phyloP scores from a whole-genome alignment of 2,113 vertebrate genomes.

The Zosterops pallidus region DNA sequence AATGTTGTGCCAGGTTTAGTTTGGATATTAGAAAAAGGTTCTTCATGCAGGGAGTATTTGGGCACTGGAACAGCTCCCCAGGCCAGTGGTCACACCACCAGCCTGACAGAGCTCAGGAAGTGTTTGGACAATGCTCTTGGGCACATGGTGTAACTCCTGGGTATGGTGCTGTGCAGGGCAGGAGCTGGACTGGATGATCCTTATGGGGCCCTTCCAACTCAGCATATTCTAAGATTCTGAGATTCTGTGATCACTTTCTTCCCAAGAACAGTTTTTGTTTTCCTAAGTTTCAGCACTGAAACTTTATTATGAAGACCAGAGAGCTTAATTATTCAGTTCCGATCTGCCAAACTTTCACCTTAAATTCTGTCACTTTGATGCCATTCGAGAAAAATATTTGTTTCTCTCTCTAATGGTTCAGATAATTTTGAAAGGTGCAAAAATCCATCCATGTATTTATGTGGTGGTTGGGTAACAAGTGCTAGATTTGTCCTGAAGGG shows the following conservation, averaged over 20 bases:
- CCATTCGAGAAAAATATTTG: neutral
- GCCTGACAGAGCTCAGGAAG: neutral
- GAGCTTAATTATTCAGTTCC: neutral
- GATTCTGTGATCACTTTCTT: neutral
- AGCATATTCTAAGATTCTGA: neutral
- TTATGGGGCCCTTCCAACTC: neutral
- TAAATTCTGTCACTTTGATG: neutral
- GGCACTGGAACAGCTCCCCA: neutral
- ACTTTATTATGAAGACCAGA: neutral
- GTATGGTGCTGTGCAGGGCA: neutral
- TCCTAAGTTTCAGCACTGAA: neutral
- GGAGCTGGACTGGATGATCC: neutral
- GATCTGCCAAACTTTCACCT: neutral
- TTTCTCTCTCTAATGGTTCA: neutral
- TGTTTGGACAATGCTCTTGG: fast-evolving
- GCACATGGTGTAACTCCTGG: fast-evolving
- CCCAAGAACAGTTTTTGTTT: neutral
- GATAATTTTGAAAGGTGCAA: neutral
- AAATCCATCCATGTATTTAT: neutral
- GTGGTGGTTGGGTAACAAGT: neutral
- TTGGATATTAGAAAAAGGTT: neutral
- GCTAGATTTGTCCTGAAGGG: neutral
- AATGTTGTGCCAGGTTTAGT: neutral
- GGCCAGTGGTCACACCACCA: neutral
- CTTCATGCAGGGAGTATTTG: fast-evolving